Conservation (phyloP, 2,797 vertebrate species). For the Galagoides demidoff region DNA sequence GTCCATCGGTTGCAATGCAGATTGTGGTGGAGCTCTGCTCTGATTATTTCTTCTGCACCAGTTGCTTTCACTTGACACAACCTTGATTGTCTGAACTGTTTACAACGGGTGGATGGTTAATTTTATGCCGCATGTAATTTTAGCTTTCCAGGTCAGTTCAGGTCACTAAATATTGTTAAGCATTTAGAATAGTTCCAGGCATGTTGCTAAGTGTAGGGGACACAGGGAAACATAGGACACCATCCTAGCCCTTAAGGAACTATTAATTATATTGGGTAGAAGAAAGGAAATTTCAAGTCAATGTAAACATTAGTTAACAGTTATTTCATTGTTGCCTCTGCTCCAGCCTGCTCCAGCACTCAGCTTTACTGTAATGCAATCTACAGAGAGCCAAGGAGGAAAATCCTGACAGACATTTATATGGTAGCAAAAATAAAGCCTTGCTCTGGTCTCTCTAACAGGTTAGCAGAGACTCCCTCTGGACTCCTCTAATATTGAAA, state of each 20-base stretch:
- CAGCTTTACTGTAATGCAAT: not conserved
- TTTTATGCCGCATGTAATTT: not conserved
- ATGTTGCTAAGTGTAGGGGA: not conserved
- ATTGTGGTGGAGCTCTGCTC: not conserved
- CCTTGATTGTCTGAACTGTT: not conserved
- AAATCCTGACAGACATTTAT: not conserved
- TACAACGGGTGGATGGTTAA: not conserved
- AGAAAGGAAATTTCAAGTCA: not conserved
- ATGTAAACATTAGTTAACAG: not conserved
- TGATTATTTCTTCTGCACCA: not conserved
- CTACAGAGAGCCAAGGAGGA: not conserved
- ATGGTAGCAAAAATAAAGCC: not conserved
- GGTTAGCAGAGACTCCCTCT: not conserved
- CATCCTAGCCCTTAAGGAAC: accelerated
- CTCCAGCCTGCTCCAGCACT: not conserved
- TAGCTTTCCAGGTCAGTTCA: not conserved
- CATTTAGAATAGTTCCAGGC: not conserved
- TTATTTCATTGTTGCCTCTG: not conserved
- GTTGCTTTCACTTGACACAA: not conserved
- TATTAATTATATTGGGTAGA: not conserved
- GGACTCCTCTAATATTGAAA: not conserved
- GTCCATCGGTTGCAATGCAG: not conserved
- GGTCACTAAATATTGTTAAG: not conserved
- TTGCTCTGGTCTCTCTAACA: not conserved
- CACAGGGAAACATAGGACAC: not conserved